Evolutionary conservation across 2,113 vertebrate species (phyloP).

Genomic region (Paracanthobrama guichenoti): DNA sequence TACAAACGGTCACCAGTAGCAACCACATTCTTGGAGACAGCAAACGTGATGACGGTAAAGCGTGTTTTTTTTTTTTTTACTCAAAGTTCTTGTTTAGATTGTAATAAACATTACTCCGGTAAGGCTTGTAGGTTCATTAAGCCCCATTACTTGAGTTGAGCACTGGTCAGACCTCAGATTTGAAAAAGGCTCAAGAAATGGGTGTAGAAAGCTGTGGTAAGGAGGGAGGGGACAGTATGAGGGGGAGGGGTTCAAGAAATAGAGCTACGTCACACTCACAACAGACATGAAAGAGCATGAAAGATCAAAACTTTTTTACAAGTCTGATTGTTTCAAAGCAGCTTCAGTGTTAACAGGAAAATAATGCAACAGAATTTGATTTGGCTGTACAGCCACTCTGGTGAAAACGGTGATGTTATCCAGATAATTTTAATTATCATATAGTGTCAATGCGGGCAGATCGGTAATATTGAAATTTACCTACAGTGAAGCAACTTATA

Average conservation of each 20-base stretch:
- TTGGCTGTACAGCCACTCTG: too few species aligned
- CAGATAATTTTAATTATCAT: too few species aligned
- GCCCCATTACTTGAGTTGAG: background rate
- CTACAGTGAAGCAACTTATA: too few species aligned
- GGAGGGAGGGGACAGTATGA: background rate
- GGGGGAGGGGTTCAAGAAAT: background rate
- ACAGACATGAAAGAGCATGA: too few species aligned
- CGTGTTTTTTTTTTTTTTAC: background rate
- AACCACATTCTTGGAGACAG: background rate
- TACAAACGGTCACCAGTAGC: accelerated
- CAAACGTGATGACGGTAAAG: background rate
- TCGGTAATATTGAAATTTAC: too few species aligned
- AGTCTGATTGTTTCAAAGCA: too few species aligned
- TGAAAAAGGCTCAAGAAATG: background rate
- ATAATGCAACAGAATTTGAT: too few species aligned
- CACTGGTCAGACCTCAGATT: background rate
- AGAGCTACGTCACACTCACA: background rate
- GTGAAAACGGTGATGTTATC: too few species aligned
- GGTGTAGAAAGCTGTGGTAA: background rate
- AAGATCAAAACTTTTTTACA: too few species aligned
- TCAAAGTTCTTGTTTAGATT: background rate
- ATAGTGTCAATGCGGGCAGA: too few species aligned
- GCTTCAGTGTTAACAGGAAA: too few species aligned
- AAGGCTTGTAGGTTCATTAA: background rate
- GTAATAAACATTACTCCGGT: background rate